These are phyloP conservation scores for Ochropleura leucogaster DNA, from an alignment of 2,888 invertebrate genomes.

Conservation along the genomic window DNA sequence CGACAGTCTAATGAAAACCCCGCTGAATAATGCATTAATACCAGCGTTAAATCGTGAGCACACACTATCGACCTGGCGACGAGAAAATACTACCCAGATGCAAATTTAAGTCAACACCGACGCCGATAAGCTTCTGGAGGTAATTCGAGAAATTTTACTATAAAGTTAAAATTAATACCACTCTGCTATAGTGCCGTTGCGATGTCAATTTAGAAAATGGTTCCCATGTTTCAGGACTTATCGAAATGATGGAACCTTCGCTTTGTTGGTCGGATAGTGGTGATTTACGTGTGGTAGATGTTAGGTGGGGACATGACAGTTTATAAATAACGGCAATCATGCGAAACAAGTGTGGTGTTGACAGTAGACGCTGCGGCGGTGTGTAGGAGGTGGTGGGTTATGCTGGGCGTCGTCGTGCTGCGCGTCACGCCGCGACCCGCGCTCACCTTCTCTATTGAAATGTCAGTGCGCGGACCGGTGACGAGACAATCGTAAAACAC, in stretches of 20 bases:
- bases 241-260: slow-evolving; percentile 73
- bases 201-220: slow-evolving; percentile 73
- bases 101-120: slow-evolving; percentile 87
- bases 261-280: slow-evolving; percentile 67
- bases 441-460: slow-evolving; percentile 90
- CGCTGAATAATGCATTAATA: slow-evolving; percentile 90
- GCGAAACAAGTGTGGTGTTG: slow-evolving; percentile 72
- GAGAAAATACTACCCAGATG: slow-evolving; percentile 85
- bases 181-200: slow-evolving; percentile 66
- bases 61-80: slow-evolving; percentile 85
- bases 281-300: slow-evolving; percentile 71
- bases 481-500: slow-evolving; percentile 90
- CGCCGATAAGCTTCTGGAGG: slow-evolving; percentile 84
- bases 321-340: slow-evolving; percentile 70
- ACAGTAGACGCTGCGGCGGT: slow-evolving; percentile 56
- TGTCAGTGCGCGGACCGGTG: slow-evolving; percentile 88
- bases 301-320: slow-evolving; percentile 59
- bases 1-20: slow-evolving; percentile 89
- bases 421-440: slow-evolving; percentile 86
- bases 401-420: slow-evolving; percentile 85
- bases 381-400: slow-evolving; percentile 74
- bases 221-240: slow-evolving; percentile 75
- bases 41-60: slow-evolving; percentile 90
- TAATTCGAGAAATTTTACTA: slow-evolving; percentile 81
- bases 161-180: slow-evolving; percentile 77